Base-by-base conservation (phyloP, 2,888 invertebrate genomes). In the Cheilosia impressa region DNA sequence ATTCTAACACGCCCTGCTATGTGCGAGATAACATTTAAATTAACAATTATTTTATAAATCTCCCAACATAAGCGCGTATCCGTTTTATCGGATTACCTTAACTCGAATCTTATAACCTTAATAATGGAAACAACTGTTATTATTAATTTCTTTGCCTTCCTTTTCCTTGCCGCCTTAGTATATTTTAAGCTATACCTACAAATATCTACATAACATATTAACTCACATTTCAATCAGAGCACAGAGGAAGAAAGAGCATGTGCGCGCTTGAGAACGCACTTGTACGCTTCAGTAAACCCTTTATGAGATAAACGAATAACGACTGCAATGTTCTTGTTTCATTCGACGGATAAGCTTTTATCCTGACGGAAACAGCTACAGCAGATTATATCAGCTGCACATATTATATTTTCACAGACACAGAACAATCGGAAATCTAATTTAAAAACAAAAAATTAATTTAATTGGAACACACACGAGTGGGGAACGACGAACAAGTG, bases 101-200 rank as follows among this genome's bases (percentile, higher is more conserved):
- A 71, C 78, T 71, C 41, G 57, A 71, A 57, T 62, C 68, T 55
- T 69, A 63, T 69, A 55, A 57, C 63, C 53, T 68, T 65, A 71
- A 57, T 78, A 71, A 52, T 50, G 41, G 71, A 22, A 78, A 57
- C 78, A 78, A 43, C 78, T 71, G 78, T 65, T 78, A 65, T 65
- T 71, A 50, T 71, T 78, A 71, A 63, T 78, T 71, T 71, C 55
- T 57, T 57, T 50, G 63, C 17, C 1, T 50, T 45, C 38, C 17
- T 10, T 60, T 45, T n/a, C 50, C n/a, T 19, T 27, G 2, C 47
- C 50, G 3, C n/a, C 60, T 7, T 13, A 10, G n/a, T 31, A 15
- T 15, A 19, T 53, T 76, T 76, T 53, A 22, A 22, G 53, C 6
- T 45, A 22, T 19, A 47, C 9, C 19, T 24, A 62, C 50, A 71